Conservation (phyloP, 2,888 invertebrate genomes). For the Eueremaeus valkanovi region DNA sequence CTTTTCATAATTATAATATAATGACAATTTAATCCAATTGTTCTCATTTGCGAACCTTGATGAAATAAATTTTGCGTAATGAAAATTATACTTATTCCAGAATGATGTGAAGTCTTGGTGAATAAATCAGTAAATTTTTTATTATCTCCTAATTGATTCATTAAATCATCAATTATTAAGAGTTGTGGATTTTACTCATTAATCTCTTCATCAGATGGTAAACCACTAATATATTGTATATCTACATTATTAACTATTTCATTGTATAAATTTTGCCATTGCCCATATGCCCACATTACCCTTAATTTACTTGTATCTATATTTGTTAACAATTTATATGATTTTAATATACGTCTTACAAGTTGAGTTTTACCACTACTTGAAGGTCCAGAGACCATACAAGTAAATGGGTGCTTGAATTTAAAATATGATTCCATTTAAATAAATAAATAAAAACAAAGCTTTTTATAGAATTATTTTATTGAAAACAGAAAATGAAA, state of each 20-base stretch:
- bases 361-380: constrained; percentile 23
- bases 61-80: constrained; percentile 2
- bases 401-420: constrained; percentile 30
- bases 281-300: constrained; percentile 29
- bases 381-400: constrained; percentile 15
- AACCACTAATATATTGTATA: not conserved
- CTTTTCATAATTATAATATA: not conserved
- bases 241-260: not conserved
- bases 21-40: not conserved
- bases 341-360: not conserved
- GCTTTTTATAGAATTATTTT: no score
- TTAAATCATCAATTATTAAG: constrained; percentile 10
- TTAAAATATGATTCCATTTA: no score
- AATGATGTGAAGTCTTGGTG: not conserved
- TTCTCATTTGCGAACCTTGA: not conserved
- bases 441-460: no score
- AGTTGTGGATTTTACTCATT: not conserved
- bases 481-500: no score
- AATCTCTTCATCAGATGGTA: not conserved
- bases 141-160: not conserved
- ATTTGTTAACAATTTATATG: not conserved
- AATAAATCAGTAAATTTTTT: constrained; percentile 3
- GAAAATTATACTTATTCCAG: not conserved
- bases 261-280: no score
- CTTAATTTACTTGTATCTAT: not conserved